phyloP scores from a whole-genome alignment of 2,797 vertebrate genomes.

The Helicolenus hilgendorfi region DNA sequence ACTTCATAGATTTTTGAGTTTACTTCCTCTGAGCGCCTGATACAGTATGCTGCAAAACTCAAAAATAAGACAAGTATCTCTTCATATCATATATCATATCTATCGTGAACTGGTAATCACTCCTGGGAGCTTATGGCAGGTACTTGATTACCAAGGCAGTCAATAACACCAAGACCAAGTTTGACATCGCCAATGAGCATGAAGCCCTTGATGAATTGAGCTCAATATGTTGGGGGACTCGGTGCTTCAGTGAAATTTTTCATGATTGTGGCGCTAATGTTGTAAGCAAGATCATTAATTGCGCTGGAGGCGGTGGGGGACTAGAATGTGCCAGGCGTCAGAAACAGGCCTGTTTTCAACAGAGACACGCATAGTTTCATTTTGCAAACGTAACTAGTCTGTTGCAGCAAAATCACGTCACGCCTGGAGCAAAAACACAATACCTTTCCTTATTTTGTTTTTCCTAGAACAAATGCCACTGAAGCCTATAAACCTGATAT shows the following conservation, averaged over 20 bases:
- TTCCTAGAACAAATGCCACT: background rate
- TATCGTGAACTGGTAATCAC: slow-evolving; percentile 32
- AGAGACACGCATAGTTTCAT: background rate
- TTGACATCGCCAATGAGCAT: slow-evolving; percentile 70
- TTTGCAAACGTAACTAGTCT: slow-evolving; percentile 21
- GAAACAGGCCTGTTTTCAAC: slow-evolving; percentile 10
- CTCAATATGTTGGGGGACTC: slow-evolving; percentile 68
- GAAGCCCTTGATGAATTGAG: slow-evolving; percentile 75
- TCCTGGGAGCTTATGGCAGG: slow-evolving; percentile 43
- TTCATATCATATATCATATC: background rate
- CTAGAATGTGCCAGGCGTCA: slow-evolving; percentile 43
- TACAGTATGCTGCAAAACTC: background rate
- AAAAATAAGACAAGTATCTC: slow-evolving; percentile 12
- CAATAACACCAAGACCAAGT: slow-evolving; percentile 64
- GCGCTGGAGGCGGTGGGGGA: slow-evolving; percentile 47
- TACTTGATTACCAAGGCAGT: slow-evolving; percentile 67
- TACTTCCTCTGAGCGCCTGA: background rate
- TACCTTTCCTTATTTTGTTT: slow-evolving; percentile 20
- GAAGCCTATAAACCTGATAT: background rate
- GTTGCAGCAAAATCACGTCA: slow-evolving; percentile 24
- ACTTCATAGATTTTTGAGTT: background rate
- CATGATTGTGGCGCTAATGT: slow-evolving; percentile 75
- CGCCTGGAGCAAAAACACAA: slow-evolving; percentile 7
- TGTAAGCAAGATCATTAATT: slow-evolving; percentile 82
- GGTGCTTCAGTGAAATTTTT: slow-evolving; percentile 66